phyloP scores from a whole-genome alignment of 2,888 invertebrate genomes.

The Blomia tropicalis region DNA sequence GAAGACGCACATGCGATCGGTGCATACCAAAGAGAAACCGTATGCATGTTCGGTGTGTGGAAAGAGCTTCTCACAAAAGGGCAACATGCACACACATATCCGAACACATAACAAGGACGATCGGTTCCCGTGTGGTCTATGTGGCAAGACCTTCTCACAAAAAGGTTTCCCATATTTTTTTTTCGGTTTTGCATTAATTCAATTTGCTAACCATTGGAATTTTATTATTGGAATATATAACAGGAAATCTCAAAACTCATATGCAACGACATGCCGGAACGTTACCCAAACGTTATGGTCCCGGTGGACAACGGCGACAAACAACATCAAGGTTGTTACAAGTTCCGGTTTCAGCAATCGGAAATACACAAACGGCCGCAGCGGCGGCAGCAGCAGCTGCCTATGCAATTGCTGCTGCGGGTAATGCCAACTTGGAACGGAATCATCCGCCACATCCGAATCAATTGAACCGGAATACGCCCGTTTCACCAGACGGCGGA shows the following conservation, averaged over 20 bases:
- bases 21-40: slow-evolving; percentile 32
- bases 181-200: background rate
- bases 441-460: background rate
- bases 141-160: slow-evolving; percentile 32
- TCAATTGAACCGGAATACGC: background rate
- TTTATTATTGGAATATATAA: background rate
- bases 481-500: slow-evolving; percentile 1
- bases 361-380: background rate
- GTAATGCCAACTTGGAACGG: background rate
- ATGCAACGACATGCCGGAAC: slow-evolving; percentile 31
- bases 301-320: slow-evolving; percentile 19
- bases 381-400: slow-evolving; percentile 8
- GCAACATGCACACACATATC: slow-evolving; percentile 32
- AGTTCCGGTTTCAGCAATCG: slow-evolving; percentile 1
- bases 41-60: slow-evolving; percentile 31
- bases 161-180: slow-evolving; percentile 26
- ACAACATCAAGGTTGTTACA: slow-evolving; percentile 17
- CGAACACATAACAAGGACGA: slow-evolving; percentile 32
- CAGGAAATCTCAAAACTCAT: slow-evolving; percentile 31
- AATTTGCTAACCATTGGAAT: background rate
- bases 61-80: slow-evolving; percentile 30
- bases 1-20: slow-evolving; percentile 31
- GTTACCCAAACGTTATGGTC: slow-evolving; percentile 28
- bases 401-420: background rate
- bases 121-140: slow-evolving; percentile 31